Evolutionary conservation across 2,888 invertebrate species (phyloP), one percentile per base, ranked within the genome.

Genomic region (Oscheius sp.): DNA sequence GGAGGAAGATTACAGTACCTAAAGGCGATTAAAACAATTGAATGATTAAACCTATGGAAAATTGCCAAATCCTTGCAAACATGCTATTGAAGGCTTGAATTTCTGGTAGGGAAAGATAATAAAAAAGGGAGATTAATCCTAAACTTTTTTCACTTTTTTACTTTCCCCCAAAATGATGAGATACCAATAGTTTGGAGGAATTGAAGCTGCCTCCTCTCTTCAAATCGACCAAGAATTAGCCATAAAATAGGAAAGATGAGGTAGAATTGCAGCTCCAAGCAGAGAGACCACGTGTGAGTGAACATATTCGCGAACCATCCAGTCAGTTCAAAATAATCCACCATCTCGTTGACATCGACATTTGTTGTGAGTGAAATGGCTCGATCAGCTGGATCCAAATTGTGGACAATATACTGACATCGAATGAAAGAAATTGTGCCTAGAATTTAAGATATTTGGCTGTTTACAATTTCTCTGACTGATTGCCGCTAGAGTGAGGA

Each of bases 41-140:
- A n/a, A 42, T 42, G 20, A 42, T 17, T 20, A 31, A 17, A 61
- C 61, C 61, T 23, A 39, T 6, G 15, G 23, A 3, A 17, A 61
- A 61, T 17, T 61, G 61, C 61, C 61, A 61, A 27, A 61, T 42
- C 3, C 61, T 15, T 12, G 25, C 20, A 15, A 61, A 42, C 2
- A 61, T 45, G 29, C 27, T 61, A 42, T 61, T 61, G 61, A 61
- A 61, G n/a, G 61, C 39, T 2, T 3, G 4, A 10, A 12, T 3
- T 15, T 55, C 31, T 10, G 27, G n/a, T 12, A 12, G n/a, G 12
- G 15, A 31, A 3, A 48, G 48, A 48, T 48, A 48, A 48, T 17
- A 20, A 48, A 48, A 20, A 15, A 48, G 48, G 25, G 48, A 48
- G 12, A 48, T 3, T 15, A 20, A 20, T 4, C 48, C 48, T 48